These are phyloP conservation scores for Odontesthes bonariensis DNA, from an alignment of 2,113 vertebrate genomes.

Conservation along the genomic window DNA sequence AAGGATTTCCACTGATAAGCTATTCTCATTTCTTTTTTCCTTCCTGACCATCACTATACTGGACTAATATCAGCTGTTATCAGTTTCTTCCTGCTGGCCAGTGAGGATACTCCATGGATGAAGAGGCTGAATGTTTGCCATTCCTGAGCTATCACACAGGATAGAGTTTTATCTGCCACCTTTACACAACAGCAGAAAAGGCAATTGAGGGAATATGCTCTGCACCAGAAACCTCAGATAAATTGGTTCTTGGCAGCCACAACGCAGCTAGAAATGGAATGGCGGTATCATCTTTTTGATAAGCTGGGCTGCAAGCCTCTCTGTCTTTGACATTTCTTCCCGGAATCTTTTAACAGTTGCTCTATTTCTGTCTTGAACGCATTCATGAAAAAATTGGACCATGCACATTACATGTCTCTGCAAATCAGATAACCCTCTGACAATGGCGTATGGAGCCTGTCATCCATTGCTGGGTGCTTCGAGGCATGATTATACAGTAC, in stretches of 20 bases:
- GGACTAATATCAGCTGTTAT: conserved; percentile 48
- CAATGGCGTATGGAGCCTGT: conserved; percentile 39
- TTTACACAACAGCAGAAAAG: conserved; percentile 22
- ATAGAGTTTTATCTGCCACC: conserved; percentile 48
- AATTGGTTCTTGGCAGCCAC: conserved; percentile 26
- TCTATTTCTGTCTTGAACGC: conserved; percentile 19
- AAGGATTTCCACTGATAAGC: neutral
- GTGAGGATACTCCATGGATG: conserved; percentile 25
- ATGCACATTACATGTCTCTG: conserved; percentile 46
- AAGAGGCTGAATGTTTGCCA: conserved; percentile 56
- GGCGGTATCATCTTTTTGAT: conserved; percentile 46
- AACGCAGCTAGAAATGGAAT: conserved; percentile 31
- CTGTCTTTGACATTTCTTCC: neutral
- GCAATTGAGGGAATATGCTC: conserved; percentile 29
- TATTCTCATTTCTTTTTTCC: conserved; percentile 9
- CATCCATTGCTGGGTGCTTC: conserved; percentile 46
- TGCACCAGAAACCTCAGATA: conserved; percentile 31
- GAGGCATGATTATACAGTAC: conserved; percentile 48
- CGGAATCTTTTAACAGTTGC: conserved; percentile 36
- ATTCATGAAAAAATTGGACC: conserved; percentile 27
- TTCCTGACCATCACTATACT: conserved; percentile 18
- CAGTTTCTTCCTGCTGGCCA: conserved; percentile 45
- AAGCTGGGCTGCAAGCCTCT: conserved; percentile 27
- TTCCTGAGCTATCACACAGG: conserved; percentile 70
- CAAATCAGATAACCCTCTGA: conserved; percentile 59